These are phyloP conservation scores for Oeneis ivallda DNA, from an alignment of 2,888 invertebrate species.

Conservation along the genomic window DNA sequence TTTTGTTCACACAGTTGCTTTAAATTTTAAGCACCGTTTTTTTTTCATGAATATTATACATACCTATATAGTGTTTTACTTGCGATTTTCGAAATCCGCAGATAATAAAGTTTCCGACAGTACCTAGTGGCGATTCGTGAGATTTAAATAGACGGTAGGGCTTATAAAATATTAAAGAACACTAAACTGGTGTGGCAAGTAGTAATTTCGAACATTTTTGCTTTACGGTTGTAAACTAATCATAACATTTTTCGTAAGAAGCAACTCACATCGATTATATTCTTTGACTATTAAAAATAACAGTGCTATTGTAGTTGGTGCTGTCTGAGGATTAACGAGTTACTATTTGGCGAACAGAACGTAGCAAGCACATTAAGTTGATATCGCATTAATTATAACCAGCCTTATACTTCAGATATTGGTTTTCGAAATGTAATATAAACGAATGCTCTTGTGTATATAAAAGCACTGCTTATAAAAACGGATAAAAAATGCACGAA, in stretches of 20 bases:
- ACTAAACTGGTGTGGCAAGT: constrained; percentile 36
- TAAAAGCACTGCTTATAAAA: constrained; percentile 76
- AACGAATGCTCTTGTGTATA: constrained; percentile 52
- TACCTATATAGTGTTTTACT: background rate
- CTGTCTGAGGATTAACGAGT: constrained; percentile 7
- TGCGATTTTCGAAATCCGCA: background rate
- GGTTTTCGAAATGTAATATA: constrained; percentile 40
- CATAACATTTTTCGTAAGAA: constrained; percentile 29
- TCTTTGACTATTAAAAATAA: constrained; percentile 3
- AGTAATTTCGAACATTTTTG: constrained; percentile 18
- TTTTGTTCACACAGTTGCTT: background rate
- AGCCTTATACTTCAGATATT: constrained; percentile 36
- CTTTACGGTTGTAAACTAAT: constrained; percentile 33
- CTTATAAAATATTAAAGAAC: constrained; percentile 24
- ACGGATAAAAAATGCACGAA: constrained; percentile 71
- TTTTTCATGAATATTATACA: background rate
- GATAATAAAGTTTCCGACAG: background rate
- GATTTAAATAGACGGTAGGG: constrained; percentile 10
- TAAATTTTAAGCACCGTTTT: background rate
- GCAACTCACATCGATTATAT: background rate
- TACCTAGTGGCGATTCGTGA: background rate
- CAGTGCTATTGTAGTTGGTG: constrained; percentile 8
- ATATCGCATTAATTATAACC: constrained; percentile 24
- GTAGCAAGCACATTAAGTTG: constrained; percentile 34
- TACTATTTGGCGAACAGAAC: constrained; percentile 15